phyloP scores from a whole-genome alignment of 2,888 invertebrate species.

The Aphodius granarius region DNA sequence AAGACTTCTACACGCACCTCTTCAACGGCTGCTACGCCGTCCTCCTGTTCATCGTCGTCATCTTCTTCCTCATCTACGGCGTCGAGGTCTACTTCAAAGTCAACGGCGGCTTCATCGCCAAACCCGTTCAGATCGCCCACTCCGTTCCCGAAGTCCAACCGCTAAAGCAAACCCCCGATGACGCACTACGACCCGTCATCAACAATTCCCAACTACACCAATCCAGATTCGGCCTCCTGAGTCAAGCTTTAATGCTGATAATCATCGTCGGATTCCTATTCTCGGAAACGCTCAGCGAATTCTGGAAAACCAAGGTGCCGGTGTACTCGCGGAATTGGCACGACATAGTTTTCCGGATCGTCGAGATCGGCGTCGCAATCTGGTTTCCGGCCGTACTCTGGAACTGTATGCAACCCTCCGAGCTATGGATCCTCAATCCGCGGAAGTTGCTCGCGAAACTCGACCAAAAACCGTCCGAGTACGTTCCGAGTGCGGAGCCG shows the following conservation, averaged over 20 bases:
- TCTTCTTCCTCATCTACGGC: constrained; percentile 92
- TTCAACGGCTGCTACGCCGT: constrained; percentile 93
- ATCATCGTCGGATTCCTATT: constrained; percentile 87
- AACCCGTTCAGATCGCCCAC: constrained; percentile 45
- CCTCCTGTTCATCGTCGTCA: constrained; percentile 85
- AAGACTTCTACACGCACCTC: constrained; percentile 79
- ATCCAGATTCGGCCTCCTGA: constrained; percentile 83
- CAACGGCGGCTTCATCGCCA: constrained; percentile 80
- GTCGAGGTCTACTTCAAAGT: constrained; percentile 93
- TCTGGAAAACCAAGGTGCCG: constrained; percentile 89
- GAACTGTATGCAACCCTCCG: constrained; percentile 94
- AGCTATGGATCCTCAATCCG: constrained; percentile 92
- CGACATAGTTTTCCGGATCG: constrained; percentile 86
- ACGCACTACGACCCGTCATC: constrained; percentile 55
- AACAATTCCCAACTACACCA: constrained; percentile 89
- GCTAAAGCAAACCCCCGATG: constrained; percentile 35
- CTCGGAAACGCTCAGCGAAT: constrained; percentile 87
- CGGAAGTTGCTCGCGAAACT: constrained; percentile 72
- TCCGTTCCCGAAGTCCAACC: constrained; percentile 42
- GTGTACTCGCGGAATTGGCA: constrained; percentile 90
- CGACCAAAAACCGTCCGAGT: constrained; percentile 30
- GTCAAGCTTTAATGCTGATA: constrained; percentile 89
- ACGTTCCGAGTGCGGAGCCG: constrained; percentile 24
- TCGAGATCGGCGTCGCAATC: constrained; percentile 89
- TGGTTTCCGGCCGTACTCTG: constrained; percentile 96